Base-by-base conservation (phyloP, 2,797 vertebrate species). In the Microctenopoma lineatum region DNA sequence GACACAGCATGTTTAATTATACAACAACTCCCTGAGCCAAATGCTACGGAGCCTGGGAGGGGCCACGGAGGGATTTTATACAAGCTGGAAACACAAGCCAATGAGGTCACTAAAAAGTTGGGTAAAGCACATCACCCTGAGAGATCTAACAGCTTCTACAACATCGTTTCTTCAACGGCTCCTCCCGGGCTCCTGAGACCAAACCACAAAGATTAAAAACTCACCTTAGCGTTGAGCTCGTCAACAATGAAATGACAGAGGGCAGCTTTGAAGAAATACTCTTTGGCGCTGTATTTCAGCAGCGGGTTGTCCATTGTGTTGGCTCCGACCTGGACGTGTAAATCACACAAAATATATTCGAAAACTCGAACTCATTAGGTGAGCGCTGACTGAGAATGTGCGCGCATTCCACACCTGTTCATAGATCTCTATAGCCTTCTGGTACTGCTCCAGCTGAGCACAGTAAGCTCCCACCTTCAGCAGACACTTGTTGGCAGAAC, bases 231-330 rank as follows among this genome's bases (percentile, higher is more conserved):
- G 2, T 99, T 99, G 82, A 99, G 92, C 82, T 99, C 98, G 14
- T 99, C 98, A 14, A 99, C 96, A 0, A 98, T 98, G 86, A 99
- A 99, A 82, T 99, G 98, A 73, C 98, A 99, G 56, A 99, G 94
- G 0, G 97, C 94, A 0, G 98, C 98, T 94, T 99, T 99, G 91
- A 99, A 99, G 93, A 99, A 99, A 87, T 99, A 99, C 80, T 99
- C 98, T 78, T 99, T 99, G 18, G 98, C 98, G 21, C 98, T 99
- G 81, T 99, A 99, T 87, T 99, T 99, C 87, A 99, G 92, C 81
- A 99, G 73, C 0, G 98, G 95, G 61, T 99, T 99, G 86, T 99
- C 98, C 98, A 99, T 99, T 0, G 98, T 98, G 92, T 95, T 99
- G 12, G 95, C 93, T 56, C 96, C 98, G 1, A 99, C 94, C 98